Percentiles rank a stretch among this genome's conserved stretches.
Evolutionary conservation across 1,140 invertebrate species (phyloP).

Genomic region (Drosophila albomicans): DNA sequence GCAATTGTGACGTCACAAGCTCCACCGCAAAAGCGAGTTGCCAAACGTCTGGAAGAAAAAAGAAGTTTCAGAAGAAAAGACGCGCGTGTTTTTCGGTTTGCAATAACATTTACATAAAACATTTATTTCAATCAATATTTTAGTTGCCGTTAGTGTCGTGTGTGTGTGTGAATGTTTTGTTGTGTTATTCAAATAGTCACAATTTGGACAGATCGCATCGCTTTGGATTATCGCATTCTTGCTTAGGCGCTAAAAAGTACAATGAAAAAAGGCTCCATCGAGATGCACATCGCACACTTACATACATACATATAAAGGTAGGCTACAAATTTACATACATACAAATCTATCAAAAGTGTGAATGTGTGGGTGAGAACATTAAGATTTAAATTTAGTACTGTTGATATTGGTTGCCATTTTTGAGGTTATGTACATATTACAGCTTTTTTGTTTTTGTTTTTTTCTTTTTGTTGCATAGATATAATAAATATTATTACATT

Average conservation of each 20-base stretch:
- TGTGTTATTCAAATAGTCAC: constrained; percentile 60
- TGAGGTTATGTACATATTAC: constrained; percentile 27
- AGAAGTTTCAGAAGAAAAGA: not conserved
- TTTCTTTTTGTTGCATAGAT: constrained; percentile 23
- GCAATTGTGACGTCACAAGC: not conserved
- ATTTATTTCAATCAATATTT: constrained; percentile 69
- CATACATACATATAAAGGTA: constrained; percentile 38
- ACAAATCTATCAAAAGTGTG: constrained; percentile 4
- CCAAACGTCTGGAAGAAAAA: not conserved
- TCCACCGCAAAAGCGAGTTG: no score
- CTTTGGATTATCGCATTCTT: not conserved
- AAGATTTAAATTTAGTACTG: constrained; percentile 14
- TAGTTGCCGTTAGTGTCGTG: constrained; percentile 50
- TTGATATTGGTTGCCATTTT: constrained; percentile 11
- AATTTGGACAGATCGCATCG: constrained; percentile 59
- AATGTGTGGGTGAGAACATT: constrained; percentile 35
- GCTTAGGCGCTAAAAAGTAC: constrained; percentile 43
- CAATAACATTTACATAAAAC: constrained; percentile 81
- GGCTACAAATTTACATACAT: constrained; percentile 34
- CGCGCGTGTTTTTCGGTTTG: constrained; percentile 22
- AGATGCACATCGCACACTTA: constrained; percentile 26
- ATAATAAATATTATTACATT: constrained; percentile 64
- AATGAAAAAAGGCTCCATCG: constrained; percentile 21
- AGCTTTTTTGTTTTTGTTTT: no score
- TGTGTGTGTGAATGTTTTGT: constrained; percentile 28